Evolutionary conservation across 2,888 invertebrate genomes (phyloP).

Genomic region (Euzophera pinguis): DNA sequence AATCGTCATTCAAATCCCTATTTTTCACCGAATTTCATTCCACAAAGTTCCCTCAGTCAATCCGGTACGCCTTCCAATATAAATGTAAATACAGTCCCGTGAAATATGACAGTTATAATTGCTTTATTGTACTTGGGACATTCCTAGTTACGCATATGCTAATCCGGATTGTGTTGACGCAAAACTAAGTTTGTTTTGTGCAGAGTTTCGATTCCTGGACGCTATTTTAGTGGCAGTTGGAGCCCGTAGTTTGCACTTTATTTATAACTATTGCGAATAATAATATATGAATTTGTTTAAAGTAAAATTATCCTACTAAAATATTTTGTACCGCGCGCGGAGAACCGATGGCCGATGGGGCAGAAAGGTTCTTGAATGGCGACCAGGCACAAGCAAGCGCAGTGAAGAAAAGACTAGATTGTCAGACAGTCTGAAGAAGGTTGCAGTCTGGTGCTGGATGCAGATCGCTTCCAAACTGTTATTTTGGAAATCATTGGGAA

Average conservation of each 20-base stretch:
- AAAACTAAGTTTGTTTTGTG: slow-evolving; percentile 10
- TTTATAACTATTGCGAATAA: too few relatives aligned
- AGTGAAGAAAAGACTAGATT: too few relatives aligned
- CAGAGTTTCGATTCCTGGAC: background rate
- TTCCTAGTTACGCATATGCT: slow-evolving; percentile 47
- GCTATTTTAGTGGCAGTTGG: background rate
- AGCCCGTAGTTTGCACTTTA: background rate
- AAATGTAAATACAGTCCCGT: slow-evolving; percentile 71
- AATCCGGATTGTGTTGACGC: slow-evolving; percentile 31
- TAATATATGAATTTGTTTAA: too few relatives aligned
- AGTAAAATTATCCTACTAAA: too few relatives aligned
- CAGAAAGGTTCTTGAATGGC: too few relatives aligned
- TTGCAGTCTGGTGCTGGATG: too few relatives aligned
- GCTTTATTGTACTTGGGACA: slow-evolving; percentile 71
- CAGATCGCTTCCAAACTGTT: too few relatives aligned
- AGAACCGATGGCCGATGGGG: too few relatives aligned
- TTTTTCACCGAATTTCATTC: slow-evolving; percentile 8
- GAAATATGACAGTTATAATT: slow-evolving; percentile 79
- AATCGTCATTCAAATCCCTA: background rate
- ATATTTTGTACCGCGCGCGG: too few relatives aligned
- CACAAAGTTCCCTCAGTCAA: slow-evolving; percentile 14
- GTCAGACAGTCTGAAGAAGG: too few relatives aligned
- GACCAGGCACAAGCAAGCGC: too few relatives aligned
- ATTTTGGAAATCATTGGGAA: too few relatives aligned
- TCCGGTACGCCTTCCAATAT: slow-evolving; percentile 56